These are phyloP conservation scores for Amphiduros pacificus DNA, from an alignment of 2,888 invertebrate species.

Conservation along the genomic window DNA sequence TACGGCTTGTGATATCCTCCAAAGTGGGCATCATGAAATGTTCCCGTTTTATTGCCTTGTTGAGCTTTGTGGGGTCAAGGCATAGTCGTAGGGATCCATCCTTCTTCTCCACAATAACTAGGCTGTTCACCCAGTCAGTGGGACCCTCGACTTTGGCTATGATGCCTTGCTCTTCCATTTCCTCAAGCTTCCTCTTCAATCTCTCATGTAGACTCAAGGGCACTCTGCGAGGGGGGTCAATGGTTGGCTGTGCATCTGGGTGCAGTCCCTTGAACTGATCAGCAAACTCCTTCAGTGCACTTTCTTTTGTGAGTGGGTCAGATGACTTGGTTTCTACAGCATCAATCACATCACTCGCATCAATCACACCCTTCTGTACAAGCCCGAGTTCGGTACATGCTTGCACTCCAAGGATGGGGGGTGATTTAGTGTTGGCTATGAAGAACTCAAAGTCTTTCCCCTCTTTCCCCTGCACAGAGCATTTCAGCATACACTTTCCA, in stretches of 20 bases:
- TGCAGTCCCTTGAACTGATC: no score
- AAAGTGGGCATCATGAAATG: conserved; percentile 24
- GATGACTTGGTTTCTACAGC: no score
- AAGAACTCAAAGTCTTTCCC: no score
- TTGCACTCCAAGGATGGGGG: no score
- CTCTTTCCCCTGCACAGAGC: no score
- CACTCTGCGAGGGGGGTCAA: neutral
- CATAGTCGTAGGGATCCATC: conserved; percentile 27
- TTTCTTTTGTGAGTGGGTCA: no score
- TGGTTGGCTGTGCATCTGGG: neutral
- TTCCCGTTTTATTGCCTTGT: conserved; percentile 23
- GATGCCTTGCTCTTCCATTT: neutral
- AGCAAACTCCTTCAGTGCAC: no score
- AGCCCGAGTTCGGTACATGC: no score
- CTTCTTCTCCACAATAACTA: conserved; percentile 16
- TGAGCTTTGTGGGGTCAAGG: conserved; percentile 24
- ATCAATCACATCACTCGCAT: no score
- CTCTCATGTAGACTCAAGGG: neutral
- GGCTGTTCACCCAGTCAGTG: conserved; percentile 10
- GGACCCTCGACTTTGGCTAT: neutral
- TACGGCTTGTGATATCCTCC: conserved; percentile 26
- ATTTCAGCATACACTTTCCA: no score
- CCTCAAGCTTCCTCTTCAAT: neutral
- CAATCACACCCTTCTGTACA: no score
- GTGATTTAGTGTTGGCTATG: no score